These are phyloP conservation scores for Lagocephalus sceleratus DNA, from an alignment of 2,797 vertebrate species.

Conservation along the genomic window DNA sequence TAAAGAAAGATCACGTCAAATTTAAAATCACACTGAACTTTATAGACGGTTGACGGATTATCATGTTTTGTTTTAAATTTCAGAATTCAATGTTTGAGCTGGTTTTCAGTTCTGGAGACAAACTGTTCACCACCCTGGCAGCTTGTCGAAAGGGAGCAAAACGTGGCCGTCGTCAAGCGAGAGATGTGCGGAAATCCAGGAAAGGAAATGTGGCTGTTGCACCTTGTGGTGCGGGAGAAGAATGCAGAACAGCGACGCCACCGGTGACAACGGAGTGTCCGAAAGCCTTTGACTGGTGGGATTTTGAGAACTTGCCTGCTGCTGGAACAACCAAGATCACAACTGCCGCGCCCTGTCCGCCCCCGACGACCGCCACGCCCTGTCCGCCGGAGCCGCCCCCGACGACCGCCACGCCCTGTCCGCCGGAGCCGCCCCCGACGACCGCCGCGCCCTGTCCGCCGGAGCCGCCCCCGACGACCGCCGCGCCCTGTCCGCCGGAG, in stretches of 20 bases:
- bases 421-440: too few species aligned
- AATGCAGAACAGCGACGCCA: neutral
- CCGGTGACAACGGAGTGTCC: neutral
- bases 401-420: too few species aligned
- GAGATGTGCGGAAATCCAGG: neutral
- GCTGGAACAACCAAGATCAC: too few species aligned
- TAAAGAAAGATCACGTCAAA: neutral
- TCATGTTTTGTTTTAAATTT: neutral
- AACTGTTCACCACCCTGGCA: neutral
- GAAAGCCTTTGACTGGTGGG: neutral
- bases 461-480: too few species aligned
- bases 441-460: too few species aligned
- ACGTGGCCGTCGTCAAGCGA: neutral
- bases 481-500: too few species aligned
- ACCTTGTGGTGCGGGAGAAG: neutral
- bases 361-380: too few species aligned
- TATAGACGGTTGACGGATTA: neutral
- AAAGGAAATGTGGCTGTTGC: neutral
- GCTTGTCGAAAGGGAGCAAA: neutral
- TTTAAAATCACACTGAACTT: too few species aligned
- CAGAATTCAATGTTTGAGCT: neutral
- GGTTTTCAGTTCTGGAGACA: neutral
- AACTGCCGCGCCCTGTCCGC: too few species aligned
- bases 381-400: too few species aligned
- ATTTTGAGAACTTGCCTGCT: too few species aligned